Percentiles rank a stretch among this genome's conserved stretches.
phyloP scores from a whole-genome alignment of 1,140 invertebrate species.

The Acromyrmex echinatior region DNA sequence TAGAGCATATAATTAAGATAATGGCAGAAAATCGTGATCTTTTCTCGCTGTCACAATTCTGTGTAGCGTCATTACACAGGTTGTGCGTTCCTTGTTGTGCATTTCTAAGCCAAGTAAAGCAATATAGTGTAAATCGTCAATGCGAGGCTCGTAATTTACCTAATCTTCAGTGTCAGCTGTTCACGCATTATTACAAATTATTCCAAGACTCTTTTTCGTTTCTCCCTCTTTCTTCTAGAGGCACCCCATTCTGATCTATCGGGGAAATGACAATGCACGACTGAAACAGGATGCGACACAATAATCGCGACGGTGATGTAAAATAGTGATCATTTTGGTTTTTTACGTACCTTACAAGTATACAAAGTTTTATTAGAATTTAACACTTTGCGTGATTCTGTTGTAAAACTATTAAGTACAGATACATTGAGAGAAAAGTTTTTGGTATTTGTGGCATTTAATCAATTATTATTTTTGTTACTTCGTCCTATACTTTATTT shows the following conservation, averaged over 20 bases:
- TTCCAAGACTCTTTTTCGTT: conserved; percentile 52
- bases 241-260: conserved; percentile 27
- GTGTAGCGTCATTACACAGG: conserved; percentile 44
- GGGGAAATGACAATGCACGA: conserved; percentile 73
- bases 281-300: conserved; percentile 69
- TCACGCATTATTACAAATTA: conserved; percentile 72
- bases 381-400: no score
- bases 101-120: conserved; percentile 51
- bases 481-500: background rate
- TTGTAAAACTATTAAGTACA: no score
- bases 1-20: conserved; percentile 48
- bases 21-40: conserved; percentile 50
- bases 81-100: conserved; percentile 36
- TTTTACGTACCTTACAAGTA: background rate
- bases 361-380: no score
- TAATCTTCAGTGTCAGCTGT: conserved; percentile 47
- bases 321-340: conserved; percentile 47
- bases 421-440: no score
- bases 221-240: background rate
- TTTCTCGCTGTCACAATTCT: background rate
- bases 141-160: conserved; percentile 52
- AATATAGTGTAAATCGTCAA: conserved; percentile 56
- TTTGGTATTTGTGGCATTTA: background rate
- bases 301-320: conserved; percentile 51
- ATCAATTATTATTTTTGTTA: background rate